phyloP scores from a whole-genome alignment of 2,113 vertebrate genomes.

The Cyphomyrus discorhynchus region DNA sequence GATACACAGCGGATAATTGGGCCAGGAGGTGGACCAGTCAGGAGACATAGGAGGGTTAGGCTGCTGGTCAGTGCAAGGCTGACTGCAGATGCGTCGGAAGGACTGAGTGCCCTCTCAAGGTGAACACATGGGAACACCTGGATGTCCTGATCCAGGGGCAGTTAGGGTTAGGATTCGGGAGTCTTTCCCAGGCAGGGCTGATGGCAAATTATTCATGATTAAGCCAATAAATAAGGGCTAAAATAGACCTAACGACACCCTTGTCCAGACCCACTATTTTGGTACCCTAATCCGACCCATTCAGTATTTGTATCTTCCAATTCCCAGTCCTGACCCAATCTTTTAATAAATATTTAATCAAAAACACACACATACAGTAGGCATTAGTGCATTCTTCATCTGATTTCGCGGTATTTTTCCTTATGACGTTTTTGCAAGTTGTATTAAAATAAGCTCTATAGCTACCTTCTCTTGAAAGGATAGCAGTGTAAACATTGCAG shows the following conservation, averaged over 20 bases:
- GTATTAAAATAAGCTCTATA: neutral
- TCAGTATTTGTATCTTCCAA: neutral
- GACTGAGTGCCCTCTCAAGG: neutral
- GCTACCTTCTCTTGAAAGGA: neutral
- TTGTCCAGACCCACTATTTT: neutral
- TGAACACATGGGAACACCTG: neutral
- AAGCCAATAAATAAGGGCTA: too few species aligned
- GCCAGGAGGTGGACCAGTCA: neutral
- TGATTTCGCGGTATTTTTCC: neutral
- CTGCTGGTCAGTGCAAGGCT: neutral
- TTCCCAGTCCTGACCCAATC: neutral
- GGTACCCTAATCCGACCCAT: neutral
- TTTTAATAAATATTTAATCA: neutral
- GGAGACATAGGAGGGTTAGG: neutral
- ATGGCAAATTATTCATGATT: too few species aligned
- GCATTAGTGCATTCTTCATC: neutral
- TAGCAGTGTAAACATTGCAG: neutral
- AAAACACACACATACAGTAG: neutral
- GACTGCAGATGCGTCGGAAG: neutral
- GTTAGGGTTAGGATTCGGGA: too few species aligned
- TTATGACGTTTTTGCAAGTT: neutral
- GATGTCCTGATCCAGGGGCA: neutral
- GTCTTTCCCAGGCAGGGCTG: too few species aligned
- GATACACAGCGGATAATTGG: neutral
- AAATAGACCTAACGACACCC: too few species aligned